These are phyloP conservation scores for Coregonus ussuriensis DNA, from an alignment of 2,797 vertebrate species.

Conservation along the genomic window DNA sequence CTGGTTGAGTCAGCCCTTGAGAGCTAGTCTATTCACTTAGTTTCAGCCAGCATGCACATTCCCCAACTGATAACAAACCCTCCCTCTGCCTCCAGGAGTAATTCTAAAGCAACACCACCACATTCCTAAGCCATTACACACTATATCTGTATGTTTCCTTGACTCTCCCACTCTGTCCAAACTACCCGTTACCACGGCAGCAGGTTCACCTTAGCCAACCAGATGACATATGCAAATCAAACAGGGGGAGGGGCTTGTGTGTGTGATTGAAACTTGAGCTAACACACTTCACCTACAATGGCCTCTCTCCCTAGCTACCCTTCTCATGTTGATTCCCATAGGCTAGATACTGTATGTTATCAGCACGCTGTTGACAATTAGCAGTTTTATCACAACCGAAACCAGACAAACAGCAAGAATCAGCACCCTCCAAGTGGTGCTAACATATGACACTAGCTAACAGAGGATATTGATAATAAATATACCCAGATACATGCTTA, in stretches of 20 bases:
- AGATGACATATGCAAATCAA: constrained; percentile 31
- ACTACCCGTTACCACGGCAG: constrained; percentile 49
- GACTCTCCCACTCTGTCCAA: constrained; percentile 22
- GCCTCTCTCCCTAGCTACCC: constrained; percentile 24
- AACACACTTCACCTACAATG: constrained; percentile 41
- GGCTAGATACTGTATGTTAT: constrained; percentile 27
- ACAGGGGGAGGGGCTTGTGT: background rate
- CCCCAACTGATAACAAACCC: constrained; percentile 62
- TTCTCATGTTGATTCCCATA: constrained; percentile 40
- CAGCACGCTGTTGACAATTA: constrained; percentile 37
- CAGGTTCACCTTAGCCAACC: constrained; percentile 46
- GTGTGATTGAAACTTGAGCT: constrained; percentile 28
- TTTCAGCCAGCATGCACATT: constrained; percentile 66
- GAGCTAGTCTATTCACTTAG: constrained; percentile 50
- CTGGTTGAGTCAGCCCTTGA: constrained; percentile 67
- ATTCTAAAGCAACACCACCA: constrained; percentile 42
- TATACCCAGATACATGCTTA: constrained; percentile 26
- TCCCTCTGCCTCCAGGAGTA: constrained; percentile 52
- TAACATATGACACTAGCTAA: constrained; percentile 23
- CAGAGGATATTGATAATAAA: background rate
- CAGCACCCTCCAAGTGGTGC: constrained; percentile 23
- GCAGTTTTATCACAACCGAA: constrained; percentile 51
- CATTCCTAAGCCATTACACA: constrained; percentile 49
- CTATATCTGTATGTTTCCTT: constrained; percentile 4
- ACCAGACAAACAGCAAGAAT: constrained; percentile 44